Evolutionary conservation across 53 echinoderm and acorn worm species (phyloP).

Genomic region (Patiria pectinifera): DNA sequence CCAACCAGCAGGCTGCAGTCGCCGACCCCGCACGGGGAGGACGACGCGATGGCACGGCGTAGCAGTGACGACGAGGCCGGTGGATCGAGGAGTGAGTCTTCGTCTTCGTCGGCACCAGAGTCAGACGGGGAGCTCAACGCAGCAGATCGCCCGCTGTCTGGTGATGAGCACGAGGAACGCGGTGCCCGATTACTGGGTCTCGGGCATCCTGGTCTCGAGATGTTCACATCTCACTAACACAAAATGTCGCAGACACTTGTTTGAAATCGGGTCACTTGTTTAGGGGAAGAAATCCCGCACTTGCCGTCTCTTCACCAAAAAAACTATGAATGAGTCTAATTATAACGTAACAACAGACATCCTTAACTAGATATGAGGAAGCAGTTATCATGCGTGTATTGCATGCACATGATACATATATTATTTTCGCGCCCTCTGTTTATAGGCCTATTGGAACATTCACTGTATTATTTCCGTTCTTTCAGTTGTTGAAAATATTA

Average conservation of each 20-base stretch:
- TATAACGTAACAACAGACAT: too few species aligned
- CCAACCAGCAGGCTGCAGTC: conserved; percentile 1
- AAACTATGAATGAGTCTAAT: too few species aligned
- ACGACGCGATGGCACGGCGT: conserved; percentile 52
- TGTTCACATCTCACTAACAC: conserved; percentile 25
- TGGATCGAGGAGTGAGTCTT: not conserved
- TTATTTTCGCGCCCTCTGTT: too few species aligned
- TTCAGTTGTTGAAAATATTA: too few species aligned
- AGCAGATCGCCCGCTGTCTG: not conserved
- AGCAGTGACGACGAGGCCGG: conserved; percentile 37
- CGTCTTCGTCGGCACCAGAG: conserved; percentile 23
- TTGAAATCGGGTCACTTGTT: not conserved
- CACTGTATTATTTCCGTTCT: too few species aligned
- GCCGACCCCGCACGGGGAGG: conserved; percentile 26
- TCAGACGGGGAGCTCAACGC: not conserved
- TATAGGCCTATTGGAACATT: too few species aligned
- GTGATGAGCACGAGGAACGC: not conserved
- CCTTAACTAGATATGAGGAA: too few species aligned
- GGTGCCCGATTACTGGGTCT: not conserved
- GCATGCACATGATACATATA: too few species aligned
- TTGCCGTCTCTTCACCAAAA: not conserved
- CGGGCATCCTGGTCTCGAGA: conserved; percentile 18
- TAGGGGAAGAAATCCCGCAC: not conserved
- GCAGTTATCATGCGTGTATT: too few species aligned
- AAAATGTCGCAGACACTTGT: not conserved